Evolutionary conservation across 2,888 invertebrate species (phyloP), one percentile per base, ranked within the genome.

Genomic region (Gymnosoma rotundatum): DNA sequence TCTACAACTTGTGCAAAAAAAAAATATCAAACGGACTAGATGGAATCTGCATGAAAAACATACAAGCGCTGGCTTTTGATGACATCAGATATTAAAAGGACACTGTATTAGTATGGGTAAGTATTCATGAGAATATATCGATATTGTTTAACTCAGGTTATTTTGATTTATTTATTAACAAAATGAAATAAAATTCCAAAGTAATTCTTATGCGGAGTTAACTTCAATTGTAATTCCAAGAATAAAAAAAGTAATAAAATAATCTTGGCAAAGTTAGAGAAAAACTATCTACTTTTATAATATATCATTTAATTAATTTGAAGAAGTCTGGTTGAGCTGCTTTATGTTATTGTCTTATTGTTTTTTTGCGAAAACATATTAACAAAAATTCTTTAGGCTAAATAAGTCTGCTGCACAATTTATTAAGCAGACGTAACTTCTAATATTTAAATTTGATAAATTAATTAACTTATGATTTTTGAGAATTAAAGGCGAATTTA

Each of bases 111-210:
- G 25, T 20, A 9, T 45, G 8, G 20, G 50, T 7, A 52, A 52
- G 20, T 52, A n/a, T 48, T n/a, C 14, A n/a, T 6, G 16, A 48
- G 45, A 14, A 16, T 48, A 48, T 6, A 0, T 16, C 1, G 16
- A 16, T 5, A 48, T 14, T 48, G 14, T 42, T 42, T 20, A 48
- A n/a, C 32, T 63, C 67, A 73, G 36, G 32, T 67, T 69, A 48
- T 67, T 74, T 74, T 63, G 50, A 74, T 74, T 74, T 56, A 74
- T 80, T 63, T 60, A 67, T 56, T 69, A 58, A 36, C 48, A 74
- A 66, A 8, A 2, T 12, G 1, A 42, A 42, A 42, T 12, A 42
- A 7, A 42, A 42, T 38, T 38, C 45, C 60, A 67, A 67, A 54
- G 12, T 16, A 36, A 67, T 52, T 25, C 12, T 32, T 1, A 12